Conservation (phyloP, 2,113 vertebrate genomes). For the Sterrhoptilus dennistouni region DNA sequence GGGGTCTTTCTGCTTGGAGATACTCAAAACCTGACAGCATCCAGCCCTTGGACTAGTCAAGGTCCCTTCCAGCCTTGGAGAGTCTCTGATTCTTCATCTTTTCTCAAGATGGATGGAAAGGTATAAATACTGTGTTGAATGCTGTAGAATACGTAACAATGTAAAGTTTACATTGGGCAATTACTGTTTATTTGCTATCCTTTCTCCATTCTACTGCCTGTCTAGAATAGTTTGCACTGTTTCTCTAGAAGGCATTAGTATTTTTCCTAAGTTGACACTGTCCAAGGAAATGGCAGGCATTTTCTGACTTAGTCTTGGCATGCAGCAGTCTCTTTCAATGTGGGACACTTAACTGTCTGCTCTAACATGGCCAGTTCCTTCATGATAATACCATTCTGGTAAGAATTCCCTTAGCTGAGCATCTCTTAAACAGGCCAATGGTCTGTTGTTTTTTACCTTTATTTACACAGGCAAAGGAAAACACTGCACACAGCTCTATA, state of each 20-base stretch:
- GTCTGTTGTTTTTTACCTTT: constrained; percentile 34
- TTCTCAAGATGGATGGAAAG: not conserved
- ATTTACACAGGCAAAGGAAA: constrained; percentile 62
- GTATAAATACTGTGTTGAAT: not conserved
- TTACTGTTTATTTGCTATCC: not conserved
- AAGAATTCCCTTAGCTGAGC: not conserved
- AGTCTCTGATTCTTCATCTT: not conserved
- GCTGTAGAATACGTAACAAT: not conserved
- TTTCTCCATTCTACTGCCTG: not conserved
- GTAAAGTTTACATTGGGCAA: not conserved
- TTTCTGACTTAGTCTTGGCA: not conserved
- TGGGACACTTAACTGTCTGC: not conserved
- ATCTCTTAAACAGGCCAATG: constrained; percentile 4
- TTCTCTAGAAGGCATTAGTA: not conserved
- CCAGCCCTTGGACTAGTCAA: not conserved
- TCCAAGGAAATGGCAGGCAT: not conserved
- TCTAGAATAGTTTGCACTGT: not conserved
- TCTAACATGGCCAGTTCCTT: not conserved
- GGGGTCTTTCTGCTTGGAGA: not conserved
- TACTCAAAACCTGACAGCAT: fast-evolving
- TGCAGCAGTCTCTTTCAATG: not conserved
- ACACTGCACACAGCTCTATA: constrained; percentile 45
- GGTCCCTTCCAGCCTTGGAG: fast-evolving
- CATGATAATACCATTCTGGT: not conserved
- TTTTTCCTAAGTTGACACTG: not conserved